phyloP scores from a whole-genome alignment of 2,113 vertebrate genomes.

The Spilogale gracilis region DNA sequence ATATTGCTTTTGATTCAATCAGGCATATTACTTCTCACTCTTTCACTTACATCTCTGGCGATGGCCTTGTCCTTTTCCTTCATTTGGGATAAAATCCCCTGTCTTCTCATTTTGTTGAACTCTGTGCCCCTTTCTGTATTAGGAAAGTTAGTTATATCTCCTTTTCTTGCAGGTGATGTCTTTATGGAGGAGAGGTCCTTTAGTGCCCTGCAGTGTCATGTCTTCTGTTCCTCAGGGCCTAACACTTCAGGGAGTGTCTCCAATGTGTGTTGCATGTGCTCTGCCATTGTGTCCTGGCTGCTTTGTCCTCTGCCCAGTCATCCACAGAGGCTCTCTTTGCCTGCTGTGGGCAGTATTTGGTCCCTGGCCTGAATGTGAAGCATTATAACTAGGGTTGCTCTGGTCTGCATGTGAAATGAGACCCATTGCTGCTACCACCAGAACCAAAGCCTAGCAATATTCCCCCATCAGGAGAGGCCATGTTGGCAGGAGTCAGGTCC shows the following conservation, averaged over 20 bases:
- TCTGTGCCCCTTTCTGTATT: neutral
- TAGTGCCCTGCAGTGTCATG: neutral
- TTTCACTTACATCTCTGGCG: neutral
- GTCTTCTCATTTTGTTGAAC: neutral
- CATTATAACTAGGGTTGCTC: neutral
- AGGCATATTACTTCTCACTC: neutral
- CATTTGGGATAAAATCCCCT: neutral
- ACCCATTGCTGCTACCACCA: neutral
- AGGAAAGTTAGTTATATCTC: neutral
- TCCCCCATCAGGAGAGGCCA: neutral
- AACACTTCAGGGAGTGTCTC: neutral
- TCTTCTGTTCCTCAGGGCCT: neutral
- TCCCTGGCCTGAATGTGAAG: neutral
- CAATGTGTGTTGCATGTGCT: neutral
- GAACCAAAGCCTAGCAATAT: neutral
- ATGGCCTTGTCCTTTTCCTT: neutral
- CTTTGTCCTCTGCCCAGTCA: neutral
- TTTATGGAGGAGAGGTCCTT: neutral
- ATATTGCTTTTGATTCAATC: neutral
- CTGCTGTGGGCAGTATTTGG: neutral
- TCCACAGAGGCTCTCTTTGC: neutral
- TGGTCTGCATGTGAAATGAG: neutral
- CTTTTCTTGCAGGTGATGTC: neutral
- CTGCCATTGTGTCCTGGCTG: neutral
- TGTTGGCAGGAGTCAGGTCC: neutral